Percentiles rank a stretch among this genome's conserved stretches.
Evolutionary conservation across 2,888 invertebrate genomes (phyloP).

Genomic region (Conomelus anceps): DNA sequence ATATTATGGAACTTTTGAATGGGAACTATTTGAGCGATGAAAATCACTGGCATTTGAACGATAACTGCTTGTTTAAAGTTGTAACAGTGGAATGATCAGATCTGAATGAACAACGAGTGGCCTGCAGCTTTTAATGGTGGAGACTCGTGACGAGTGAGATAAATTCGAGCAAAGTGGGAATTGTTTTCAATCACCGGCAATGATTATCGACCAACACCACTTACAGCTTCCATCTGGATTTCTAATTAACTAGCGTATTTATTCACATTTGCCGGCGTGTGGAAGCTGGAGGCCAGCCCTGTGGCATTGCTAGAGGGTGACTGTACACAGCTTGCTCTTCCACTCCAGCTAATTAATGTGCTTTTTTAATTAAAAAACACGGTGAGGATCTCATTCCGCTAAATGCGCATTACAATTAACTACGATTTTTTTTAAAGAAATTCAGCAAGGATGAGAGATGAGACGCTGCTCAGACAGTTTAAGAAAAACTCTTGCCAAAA

Average conservation of each 20-base stretch:
- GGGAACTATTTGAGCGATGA: neutral
- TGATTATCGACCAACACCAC: neutral
- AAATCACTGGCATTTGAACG: neutral
- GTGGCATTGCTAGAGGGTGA: neutral
- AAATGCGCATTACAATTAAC: constrained; percentile 8
- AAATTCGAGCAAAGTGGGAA: neutral
- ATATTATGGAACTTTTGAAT: neutral
- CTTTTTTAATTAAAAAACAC: constrained; percentile 9
- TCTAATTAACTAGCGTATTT: neutral
- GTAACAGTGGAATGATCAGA: neutral
- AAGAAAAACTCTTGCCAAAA: neutral
- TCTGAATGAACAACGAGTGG: neutral
- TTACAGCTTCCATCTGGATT: neutral
- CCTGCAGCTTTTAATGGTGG: neutral
- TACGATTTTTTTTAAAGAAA: neutral
- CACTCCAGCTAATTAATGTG: constrained; percentile 5
- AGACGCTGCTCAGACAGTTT: neutral
- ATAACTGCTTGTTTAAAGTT: neutral
- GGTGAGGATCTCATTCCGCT: neutral
- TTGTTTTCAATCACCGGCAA: neutral
- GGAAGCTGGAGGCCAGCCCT: neutral
- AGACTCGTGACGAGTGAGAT: neutral
- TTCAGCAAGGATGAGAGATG: neutral
- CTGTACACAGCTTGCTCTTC: neutral
- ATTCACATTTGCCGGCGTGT: neutral